phyloP scores from a whole-genome alignment of 2,113 vertebrate genomes.

The Onychostoma macrolepis region DNA sequence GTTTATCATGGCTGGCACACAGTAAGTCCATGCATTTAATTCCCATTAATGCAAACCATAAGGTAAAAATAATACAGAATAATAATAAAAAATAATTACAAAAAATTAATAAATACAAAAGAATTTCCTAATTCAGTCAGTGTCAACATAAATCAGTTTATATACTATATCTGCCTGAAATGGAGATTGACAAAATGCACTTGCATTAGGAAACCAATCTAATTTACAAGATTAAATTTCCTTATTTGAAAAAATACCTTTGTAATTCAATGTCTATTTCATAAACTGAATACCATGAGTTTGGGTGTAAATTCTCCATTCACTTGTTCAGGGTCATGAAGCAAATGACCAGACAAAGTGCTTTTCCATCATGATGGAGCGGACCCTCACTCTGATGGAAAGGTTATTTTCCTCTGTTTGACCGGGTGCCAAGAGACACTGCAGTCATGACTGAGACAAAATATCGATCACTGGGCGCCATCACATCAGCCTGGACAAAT shows the following conservation, averaged over 20 bases:
- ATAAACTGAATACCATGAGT: not conserved
- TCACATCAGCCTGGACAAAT: slow-evolving; percentile 57
- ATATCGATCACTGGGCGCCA: slow-evolving; percentile 46
- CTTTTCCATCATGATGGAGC: slow-evolving; percentile 44
- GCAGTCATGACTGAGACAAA: slow-evolving; percentile 36
- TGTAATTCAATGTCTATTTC: not conserved
- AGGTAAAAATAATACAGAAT: no score
- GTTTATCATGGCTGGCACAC: not conserved
- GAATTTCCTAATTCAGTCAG: not conserved
- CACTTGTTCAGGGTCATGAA: not conserved
- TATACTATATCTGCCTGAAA: not conserved
- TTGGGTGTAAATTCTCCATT: slow-evolving; percentile 28
- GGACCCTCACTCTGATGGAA: slow-evolving; percentile 42
- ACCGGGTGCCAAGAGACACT: slow-evolving; percentile 38
- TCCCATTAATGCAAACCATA: not conserved
- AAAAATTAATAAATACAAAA: not conserved
- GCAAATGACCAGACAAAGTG: slow-evolving; percentile 13
- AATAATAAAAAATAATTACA: not conserved
- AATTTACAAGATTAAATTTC: slow-evolving; percentile 9
- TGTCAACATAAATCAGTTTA: not conserved
- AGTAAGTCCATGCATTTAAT: slow-evolving; percentile 10
- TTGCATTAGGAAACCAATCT: not conserved
- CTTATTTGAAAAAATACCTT: not conserved
- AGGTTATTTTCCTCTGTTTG: slow-evolving; percentile 54
- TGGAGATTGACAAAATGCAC: not conserved